Percentiles rank a stretch among this genome's conserved stretches.
phyloP scores from a whole-genome alignment of 2,797 vertebrate species.

The Uromys caudimaculatus region DNA sequence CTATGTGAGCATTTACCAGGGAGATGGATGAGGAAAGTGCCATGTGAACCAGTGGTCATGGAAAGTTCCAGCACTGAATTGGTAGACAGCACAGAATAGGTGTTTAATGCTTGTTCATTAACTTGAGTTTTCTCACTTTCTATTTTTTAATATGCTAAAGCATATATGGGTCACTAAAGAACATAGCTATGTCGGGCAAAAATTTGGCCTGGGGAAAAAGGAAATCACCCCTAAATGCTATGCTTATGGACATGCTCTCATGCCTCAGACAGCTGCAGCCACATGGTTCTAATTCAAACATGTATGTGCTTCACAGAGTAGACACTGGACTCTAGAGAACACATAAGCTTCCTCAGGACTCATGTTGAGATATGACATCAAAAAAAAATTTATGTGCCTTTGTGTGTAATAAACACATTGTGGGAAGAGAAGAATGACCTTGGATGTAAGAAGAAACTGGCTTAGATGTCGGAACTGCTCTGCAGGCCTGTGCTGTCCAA shows the following conservation, averaged over 20 bases:
- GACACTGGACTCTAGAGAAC: neutral
- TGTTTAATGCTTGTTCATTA: neutral
- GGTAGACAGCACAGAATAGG: no score
- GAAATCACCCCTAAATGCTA: neutral
- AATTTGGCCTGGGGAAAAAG: neutral
- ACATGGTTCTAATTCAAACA: neutral
- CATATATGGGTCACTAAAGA: neutral
- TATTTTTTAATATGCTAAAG: neutral
- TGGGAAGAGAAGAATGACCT: neutral
- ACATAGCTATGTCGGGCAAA: neutral
- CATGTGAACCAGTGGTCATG: neutral
- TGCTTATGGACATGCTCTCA: neutral
- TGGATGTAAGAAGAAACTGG: neutral
- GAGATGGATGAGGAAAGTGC: neutral
- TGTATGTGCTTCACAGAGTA: neutral
- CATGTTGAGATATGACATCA: neutral
- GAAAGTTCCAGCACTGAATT: neutral
- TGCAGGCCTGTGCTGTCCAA: neutral
- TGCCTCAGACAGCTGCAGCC: neutral
- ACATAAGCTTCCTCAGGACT: neutral
- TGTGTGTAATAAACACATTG: neutral
- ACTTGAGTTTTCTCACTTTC: constrained; percentile 23
- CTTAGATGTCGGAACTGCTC: neutral
- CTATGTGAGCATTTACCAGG: neutral
- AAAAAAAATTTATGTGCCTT: neutral